phyloP scores from a whole-genome alignment of 1,140 invertebrate genomes.

The Tenebrio molitor region DNA sequence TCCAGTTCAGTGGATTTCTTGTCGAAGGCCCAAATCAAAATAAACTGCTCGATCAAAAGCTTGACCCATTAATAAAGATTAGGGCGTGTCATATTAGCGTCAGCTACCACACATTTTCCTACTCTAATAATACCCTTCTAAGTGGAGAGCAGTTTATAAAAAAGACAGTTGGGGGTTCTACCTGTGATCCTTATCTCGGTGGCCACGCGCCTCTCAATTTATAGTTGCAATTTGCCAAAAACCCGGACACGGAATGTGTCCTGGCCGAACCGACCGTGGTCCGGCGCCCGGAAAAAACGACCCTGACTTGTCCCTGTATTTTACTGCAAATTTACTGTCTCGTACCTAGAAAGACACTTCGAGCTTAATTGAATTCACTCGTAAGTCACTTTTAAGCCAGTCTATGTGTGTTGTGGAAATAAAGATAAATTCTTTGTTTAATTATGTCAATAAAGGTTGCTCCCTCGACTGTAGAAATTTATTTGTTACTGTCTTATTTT shows the following conservation, averaged over 20 bases:
- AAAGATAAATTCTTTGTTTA: constrained; percentile 18
- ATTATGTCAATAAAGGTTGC: not conserved
- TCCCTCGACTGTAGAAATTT: not conserved
- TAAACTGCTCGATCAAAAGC: not conserved
- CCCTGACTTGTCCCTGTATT: constrained; percentile 52
- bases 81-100: constrained; percentile 27
- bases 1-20: too few species aligned
- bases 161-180: constrained; percentile 32
- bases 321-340: constrained; percentile 58
- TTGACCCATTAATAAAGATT: constrained; percentile 17
- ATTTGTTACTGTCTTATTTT: too few species aligned
- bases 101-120: constrained; percentile 10
- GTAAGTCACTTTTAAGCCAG: constrained; percentile 41
- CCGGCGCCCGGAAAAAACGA: constrained; percentile 49
- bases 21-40: too few species aligned
- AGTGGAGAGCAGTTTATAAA: constrained; percentile 17
- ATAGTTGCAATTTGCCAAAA: constrained; percentile 59
- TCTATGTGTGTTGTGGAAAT: not conserved
- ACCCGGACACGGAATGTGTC: constrained; percentile 54
- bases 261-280: constrained; percentile 45
- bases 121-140: constrained; percentile 23
- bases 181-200: constrained; percentile 53
- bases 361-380: constrained; percentile 57
- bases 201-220: constrained; percentile 60
- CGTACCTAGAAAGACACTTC: constrained; percentile 59